These are phyloP conservation scores for Oryzias javanicus DNA, from an alignment of 2,113 vertebrate genomes.

Conservation along the genomic window DNA sequence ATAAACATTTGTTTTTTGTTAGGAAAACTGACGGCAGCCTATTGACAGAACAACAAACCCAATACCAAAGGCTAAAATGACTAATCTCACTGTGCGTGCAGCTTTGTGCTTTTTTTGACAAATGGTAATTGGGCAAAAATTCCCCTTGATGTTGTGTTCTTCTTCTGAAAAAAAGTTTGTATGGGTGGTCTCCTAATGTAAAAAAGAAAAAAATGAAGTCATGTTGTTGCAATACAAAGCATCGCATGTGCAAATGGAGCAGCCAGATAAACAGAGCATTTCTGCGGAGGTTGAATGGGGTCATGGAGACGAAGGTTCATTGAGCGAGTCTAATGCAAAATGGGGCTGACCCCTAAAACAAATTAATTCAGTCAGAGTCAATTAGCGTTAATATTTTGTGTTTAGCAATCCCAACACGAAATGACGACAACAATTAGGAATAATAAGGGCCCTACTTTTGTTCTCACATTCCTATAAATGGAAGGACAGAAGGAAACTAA, in stretches of 20 bases:
- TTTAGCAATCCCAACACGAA: slow-evolving; percentile 33
- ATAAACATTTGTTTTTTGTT: no score
- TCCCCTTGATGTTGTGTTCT: no score
- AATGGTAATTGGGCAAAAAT: no score
- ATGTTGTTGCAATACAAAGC: slow-evolving; percentile 47
- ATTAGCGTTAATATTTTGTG: slow-evolving; percentile 44
- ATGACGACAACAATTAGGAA: slow-evolving; percentile 40
- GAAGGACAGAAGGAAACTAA: slow-evolving; percentile 4
- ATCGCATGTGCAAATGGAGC: slow-evolving; percentile 29
- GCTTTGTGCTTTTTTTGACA: no score
- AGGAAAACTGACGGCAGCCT: no score
- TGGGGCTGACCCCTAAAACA: slow-evolving; percentile 34
- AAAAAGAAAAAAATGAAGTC: slow-evolving; percentile 5
- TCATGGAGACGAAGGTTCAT: slow-evolving; percentile 41
- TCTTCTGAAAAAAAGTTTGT: slow-evolving; percentile 1
- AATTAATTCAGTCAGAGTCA: slow-evolving; percentile 57
- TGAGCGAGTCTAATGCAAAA: slow-evolving; percentile 33
- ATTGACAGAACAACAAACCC: no score
- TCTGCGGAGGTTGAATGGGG: slow-evolving; percentile 50
- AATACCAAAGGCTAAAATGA: no score
- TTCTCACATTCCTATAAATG: slow-evolving; percentile 37
- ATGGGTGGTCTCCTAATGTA: slow-evolving; percentile 3
- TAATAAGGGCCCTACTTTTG: slow-evolving; percentile 47
- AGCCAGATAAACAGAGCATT: slow-evolving; percentile 33
- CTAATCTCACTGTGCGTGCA: no score